Percentiles rank a stretch among this genome's conserved stretches.
These are phyloP conservation scores for Limnothrissa miodon DNA, from an alignment of 2,113 vertebrate genomes.

Conservation along the genomic window DNA sequence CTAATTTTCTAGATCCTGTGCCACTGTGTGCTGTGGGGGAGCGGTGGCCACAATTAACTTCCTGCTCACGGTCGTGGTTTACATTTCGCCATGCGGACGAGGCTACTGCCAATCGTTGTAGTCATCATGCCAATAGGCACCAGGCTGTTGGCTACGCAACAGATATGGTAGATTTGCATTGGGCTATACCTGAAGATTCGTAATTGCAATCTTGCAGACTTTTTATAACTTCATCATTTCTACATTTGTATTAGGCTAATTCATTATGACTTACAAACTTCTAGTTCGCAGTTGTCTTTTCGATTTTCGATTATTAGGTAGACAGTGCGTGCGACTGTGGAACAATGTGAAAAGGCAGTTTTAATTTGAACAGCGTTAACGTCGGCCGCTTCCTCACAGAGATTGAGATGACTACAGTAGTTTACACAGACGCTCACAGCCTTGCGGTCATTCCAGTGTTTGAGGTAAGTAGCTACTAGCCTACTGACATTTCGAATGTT, in stretches of 20 bases:
- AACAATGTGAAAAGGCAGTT: background rate
- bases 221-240: background rate
- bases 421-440: background rate
- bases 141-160: background rate
- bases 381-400: background rate
- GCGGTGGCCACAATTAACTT: constrained; percentile 11
- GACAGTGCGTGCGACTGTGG: background rate
- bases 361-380: background rate
- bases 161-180: background rate
- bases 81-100: background rate
- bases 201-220: background rate
- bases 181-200: background rate
- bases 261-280: background rate
- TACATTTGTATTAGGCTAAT: background rate
- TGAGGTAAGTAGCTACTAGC: background rate
- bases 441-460: background rate
- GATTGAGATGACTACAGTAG: background rate
- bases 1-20: background rate
- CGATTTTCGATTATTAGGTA: background rate
- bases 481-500: background rate
- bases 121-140: background rate
- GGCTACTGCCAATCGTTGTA: background rate
- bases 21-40: background rate
- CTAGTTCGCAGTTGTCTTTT: background rate
- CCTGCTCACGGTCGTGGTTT: background rate